Evolutionary conservation across 2,113 vertebrate genomes (phyloP), one percentile per base, ranked within the genome.

Genomic region (Oplegnathus fasciatus): DNA sequence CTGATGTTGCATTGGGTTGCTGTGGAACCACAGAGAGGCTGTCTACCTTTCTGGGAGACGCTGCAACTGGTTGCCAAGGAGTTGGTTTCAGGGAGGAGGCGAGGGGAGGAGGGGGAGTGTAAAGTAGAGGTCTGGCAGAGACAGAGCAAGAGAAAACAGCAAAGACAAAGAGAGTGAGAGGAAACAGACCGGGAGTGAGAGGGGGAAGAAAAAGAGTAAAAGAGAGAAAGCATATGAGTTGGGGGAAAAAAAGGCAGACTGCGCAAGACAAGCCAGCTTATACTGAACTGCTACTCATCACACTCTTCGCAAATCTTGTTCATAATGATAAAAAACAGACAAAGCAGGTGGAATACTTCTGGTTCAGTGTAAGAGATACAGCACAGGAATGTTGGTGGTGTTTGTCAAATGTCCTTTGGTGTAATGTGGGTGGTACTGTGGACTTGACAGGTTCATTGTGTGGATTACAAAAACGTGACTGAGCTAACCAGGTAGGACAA

Each of bases 11-110:
- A 83, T 48, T 79, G 88, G 91, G 91, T 93, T 94, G 92, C 92
- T 86, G 91, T 90, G 92, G 91, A 89, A 92, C 90, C 89, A 77
- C 81, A 65, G 87, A 90, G 87, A 94, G 89, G 79, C 86, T 90
- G 90, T 86, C 91, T 93, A 93, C 94, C 93, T 92, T 91, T 93
- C 90, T 90, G 78, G 85, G 90, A 94, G 91, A 92, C 86, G 77
- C 83, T 83, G 91, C 92, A 91, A 95, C 90, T 85, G 90, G 94
- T 94, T 94, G 92, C 94, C 89, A 91, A 95, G 94, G 93, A 91
- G 90, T 90, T 89, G 83, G 87, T 93, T 91, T 88, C 84, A 91
- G 83, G 85, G 89, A 92, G 82, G 89, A 87, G 88, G 85, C 60
- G 87, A 86, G 68, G 68, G 82, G 78, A 86, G 84, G 89, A 84